Evolutionary conservation across 2,888 invertebrate genomes (phyloP), one percentile per base, ranked within the genome.

Genomic region (Seira sanloemensis): DNA sequence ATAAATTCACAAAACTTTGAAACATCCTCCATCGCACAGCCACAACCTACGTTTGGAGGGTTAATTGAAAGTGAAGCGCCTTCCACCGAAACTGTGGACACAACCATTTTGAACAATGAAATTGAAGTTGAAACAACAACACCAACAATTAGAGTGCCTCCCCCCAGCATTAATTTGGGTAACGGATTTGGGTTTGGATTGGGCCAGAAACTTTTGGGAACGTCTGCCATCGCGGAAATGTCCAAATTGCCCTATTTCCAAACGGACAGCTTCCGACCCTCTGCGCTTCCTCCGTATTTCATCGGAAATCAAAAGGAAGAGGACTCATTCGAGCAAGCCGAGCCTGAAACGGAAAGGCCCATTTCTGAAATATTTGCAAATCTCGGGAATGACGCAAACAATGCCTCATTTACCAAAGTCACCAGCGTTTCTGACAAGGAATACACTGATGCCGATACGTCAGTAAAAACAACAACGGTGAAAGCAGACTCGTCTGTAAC

Each of bases 181-280:
- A n/a, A n/a, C n/a, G n/a, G n/a, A n/a, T n/a, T n/a, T n/a, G n/a
- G n/a, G n/a, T n/a, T 46, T 21, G 24, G 66, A 23, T 66, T 66
- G 12, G 12, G 4, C 4, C 66, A 66, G 16, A 66, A 19, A n/a
- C n/a, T n/a, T 12, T 7, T 37, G 4, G 37, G 37, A 37, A 37
- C 12, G 16, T 66, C 72, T 19, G 78, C 78, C 25, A 72, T 79
- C 24, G 72, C 66, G 0, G 78, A 79, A 79, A 79, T 79, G 78
- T 54, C 78, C 7, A 79, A 79, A 50, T 50, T 79, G 21, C 78
- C 78, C 5, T 72, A 25, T 19, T 72, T 23, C 50, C 78, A 79
- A 50, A 50, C 72, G 26, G 72, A 79, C 12, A 27, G 62, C 2
- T 79, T 79, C 73, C 68, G 72, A 5, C 78, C 78, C 16, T 46